Percentiles rank a stretch among this genome's conserved stretches.
These are phyloP conservation scores for Gisinianus flammeolus DNA, from an alignment of 2,888 invertebrate genomes.

Conservation along the genomic window DNA sequence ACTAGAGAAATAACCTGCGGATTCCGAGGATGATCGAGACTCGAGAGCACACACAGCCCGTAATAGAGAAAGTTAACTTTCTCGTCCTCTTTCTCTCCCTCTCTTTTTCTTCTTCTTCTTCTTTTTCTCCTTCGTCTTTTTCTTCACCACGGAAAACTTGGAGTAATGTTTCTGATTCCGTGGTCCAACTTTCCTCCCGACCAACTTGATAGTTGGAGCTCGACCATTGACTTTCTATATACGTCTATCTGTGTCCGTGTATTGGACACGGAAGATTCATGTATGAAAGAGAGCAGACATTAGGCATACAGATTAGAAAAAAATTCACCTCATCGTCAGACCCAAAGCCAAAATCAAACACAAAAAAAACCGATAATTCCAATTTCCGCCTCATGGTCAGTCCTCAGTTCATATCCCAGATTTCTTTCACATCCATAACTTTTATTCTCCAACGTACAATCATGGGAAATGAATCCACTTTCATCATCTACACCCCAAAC, in stretches of 20 bases:
- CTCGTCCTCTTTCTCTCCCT: constrained; percentile 21
- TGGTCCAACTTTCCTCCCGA: too few species aligned
- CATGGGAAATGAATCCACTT: neutral
- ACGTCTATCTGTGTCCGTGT: too few species aligned
- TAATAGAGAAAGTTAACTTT: constrained; percentile 53
- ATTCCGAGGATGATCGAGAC: neutral
- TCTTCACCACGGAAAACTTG: neutral
- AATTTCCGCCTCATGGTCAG: neutral
- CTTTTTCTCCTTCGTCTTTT: neutral
- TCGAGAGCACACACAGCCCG: neutral
- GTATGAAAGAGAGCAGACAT: too few species aligned
- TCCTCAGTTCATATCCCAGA: neutral
- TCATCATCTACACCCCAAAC: too few species aligned
- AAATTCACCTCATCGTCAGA: too few species aligned
- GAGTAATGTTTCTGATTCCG: constrained; percentile 1
- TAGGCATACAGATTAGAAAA: too few species aligned
- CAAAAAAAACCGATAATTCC: neutral
- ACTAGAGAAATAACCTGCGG: neutral
- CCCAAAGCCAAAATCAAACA: too few species aligned
- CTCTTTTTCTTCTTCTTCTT: neutral
- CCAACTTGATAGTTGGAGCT: neutral
- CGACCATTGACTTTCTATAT: constrained; percentile 19
- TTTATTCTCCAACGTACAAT: constrained; percentile 8
- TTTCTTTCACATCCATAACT: constrained; percentile 4
- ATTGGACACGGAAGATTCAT: too few species aligned